Conservation (phyloP, 2,797 vertebrate genomes). For the Myotis findleyi region DNA sequence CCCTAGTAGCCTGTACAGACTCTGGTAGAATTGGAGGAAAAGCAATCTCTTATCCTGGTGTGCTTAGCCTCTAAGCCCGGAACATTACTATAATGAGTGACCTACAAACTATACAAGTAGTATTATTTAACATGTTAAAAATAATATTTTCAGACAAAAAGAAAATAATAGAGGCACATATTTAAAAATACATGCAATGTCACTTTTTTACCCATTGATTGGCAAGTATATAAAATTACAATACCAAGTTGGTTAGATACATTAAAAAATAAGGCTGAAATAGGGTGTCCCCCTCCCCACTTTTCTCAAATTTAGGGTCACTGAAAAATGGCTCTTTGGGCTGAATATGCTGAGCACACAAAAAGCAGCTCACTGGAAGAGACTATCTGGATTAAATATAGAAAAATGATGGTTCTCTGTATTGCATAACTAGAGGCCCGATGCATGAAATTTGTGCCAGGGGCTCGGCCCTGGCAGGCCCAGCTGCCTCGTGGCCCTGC, state of each 20-base stretch:
- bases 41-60: rapidly evolving
- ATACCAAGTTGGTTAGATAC: background rate
- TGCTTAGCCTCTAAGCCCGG: rapidly evolving
- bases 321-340: background rate
- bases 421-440: background rate
- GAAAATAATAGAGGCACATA: background rate
- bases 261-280: background rate
- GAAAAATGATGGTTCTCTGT: background rate
- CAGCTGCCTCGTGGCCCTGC: too few relatives aligned
- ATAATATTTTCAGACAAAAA: background rate
- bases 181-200: background rate
- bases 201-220: background rate
- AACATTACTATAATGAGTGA: rapidly evolving
- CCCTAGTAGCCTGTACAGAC: rapidly evolving
- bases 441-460: too few relatives aligned
- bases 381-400: background rate
- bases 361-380: background rate
- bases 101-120: background rate
- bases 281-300: background rate
- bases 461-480: too few relatives aligned
- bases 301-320: background rate
- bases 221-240: background rate
- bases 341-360: background rate
- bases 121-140: background rate
- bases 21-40: background rate